Evolutionary conservation across 2,797 vertebrate genomes (phyloP), one percentile per base, ranked within the genome.

Genomic region (Tiaroga cobitis): DNA sequence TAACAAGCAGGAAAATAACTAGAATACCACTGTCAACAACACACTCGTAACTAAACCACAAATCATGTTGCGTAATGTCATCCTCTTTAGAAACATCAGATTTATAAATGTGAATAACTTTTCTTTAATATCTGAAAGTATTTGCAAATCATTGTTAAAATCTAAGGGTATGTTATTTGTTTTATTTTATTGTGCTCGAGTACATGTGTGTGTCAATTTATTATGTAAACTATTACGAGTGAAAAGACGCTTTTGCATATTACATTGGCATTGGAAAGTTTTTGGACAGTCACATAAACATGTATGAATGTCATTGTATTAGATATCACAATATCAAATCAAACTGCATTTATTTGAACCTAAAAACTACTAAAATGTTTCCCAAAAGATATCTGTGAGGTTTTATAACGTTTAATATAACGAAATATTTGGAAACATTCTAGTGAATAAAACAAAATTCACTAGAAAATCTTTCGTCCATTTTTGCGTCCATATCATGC

Each of bases 1-100:
- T 16, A 82, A 63, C 32, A 82, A 73, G 18, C 19, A n/a, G 39
- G 54, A 49, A 59, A 82, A 74, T 82, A 49, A 41, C 54, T 32
- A 24, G 39, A 74, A 82, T 49, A 65, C 29, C 8, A 24, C 43
- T 39, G 19, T 46, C 26, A 46, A 59, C 9, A 43, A 59, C 9
- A 43, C n/a, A 59, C 6, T 5, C 8, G 24, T 72, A 34, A 18
- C 18, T 54, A 43, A 49, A 73, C 70, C 13, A 32, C 26, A 82
- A 72, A 72, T n/a, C 24, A 70, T 19, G 3, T 18, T 19, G 67
- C 9, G 26, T 56, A 26, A 81, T 39, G 65, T 56, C 32, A 68
- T 8, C 43, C 7, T 65, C 43, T 46, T 80, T 34, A n/a, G 26
- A 37, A 78, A 61, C 34, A 24, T 8, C 2, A 37, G 8, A 37